phyloP scores from a whole-genome alignment of 2,113 vertebrate species.

The Dicerorhinus sumatrensis region DNA sequence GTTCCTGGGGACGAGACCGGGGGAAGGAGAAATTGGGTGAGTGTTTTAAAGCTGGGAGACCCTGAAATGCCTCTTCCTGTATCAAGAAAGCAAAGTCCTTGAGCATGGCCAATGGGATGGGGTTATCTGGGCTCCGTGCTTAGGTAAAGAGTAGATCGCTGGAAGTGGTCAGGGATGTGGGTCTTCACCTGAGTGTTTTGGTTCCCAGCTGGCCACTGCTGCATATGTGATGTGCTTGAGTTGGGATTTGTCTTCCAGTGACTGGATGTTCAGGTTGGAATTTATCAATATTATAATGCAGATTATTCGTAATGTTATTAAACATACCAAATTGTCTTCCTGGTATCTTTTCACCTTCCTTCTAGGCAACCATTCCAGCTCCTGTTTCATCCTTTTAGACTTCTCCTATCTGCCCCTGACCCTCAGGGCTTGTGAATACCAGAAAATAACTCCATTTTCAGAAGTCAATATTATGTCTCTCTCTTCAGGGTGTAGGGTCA shows the following conservation, averaged over 20 bases:
- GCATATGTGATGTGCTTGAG: no score
- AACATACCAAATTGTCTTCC: background rate
- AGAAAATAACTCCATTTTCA: background rate
- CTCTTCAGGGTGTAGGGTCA: background rate
- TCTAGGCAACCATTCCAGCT: background rate
- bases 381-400: background rate
- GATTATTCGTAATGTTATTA: background rate
- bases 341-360: background rate
- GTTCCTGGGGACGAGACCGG: background rate
- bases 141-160: background rate
- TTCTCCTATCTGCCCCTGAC: background rate
- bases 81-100: background rate
- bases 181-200: rapidly evolving
- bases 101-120: rapidly evolving
- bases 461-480: background rate
- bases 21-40: background rate
- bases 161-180: background rate
- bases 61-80: background rate
- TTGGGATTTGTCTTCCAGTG: background rate
- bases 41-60: background rate
- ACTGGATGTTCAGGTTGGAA: no score
- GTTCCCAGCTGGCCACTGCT: background rate
- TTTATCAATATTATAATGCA: background rate
- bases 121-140: background rate
- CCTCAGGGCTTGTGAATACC: background rate